A percentile compares a stretch with the other conserved stretches of the same genome.
Conservation (phyloP, 2,797 vertebrate genomes). For the Sebastes nivosus region DNA sequence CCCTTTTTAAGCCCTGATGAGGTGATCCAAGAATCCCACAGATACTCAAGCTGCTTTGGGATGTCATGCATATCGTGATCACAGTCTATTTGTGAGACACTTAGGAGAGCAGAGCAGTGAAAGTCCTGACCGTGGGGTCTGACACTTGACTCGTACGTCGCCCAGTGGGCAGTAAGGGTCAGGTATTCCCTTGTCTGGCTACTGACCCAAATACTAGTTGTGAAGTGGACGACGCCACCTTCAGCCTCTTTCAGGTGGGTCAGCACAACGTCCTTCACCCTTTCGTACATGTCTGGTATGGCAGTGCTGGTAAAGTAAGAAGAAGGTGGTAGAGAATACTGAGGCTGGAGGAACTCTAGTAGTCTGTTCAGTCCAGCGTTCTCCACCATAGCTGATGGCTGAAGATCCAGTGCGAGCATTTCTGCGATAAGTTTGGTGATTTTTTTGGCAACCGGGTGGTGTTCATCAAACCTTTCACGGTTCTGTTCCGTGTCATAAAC, state of each 20-base stretch:
- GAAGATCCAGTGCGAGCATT: constrained; percentile 99
- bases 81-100: constrained; percentile 93
- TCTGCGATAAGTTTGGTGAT: constrained; percentile 96
- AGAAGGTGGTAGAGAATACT: constrained; percentile 92
- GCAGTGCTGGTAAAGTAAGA: constrained; percentile 96
- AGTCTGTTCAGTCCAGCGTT: constrained; percentile 93
- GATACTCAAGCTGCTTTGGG: constrained; percentile 94
- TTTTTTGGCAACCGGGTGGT: constrained; percentile 97
- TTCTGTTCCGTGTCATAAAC: constrained; percentile 81
- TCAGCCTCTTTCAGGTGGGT: constrained; percentile 95
- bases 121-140: constrained; percentile 93
- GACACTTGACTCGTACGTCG: constrained; percentile 89
- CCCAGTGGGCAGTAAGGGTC: constrained; percentile 96
- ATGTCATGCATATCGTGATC: constrained; percentile 91
- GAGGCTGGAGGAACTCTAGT: constrained; percentile 95
- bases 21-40: constrained; percentile 97
- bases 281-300: constrained; percentile 97
- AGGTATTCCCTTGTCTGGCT: constrained; percentile 96
- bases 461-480: constrained; percentile 88
- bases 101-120: constrained; percentile 94
- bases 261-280: constrained; percentile 90
- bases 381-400: constrained; percentile 96
- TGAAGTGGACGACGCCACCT: constrained; percentile 95
- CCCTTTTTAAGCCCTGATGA: constrained; percentile 92
- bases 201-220: constrained; percentile 95